A percentile compares a stretch with the other conserved stretches of the same genome.
Evolutionary conservation across 1,140 invertebrate genomes (phyloP).

Genomic region (Euwallacea similis): DNA sequence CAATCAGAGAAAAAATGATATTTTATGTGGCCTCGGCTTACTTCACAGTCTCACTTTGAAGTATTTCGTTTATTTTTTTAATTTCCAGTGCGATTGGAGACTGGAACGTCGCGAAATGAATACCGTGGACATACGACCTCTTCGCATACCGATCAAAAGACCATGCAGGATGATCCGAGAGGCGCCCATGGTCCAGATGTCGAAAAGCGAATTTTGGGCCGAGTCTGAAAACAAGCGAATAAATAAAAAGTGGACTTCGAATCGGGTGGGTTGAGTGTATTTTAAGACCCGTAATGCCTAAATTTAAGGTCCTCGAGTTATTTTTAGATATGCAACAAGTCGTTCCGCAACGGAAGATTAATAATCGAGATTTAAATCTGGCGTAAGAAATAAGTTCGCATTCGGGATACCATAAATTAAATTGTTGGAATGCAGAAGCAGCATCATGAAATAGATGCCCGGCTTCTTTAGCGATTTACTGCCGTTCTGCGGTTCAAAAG

Average conservation of each 20-base stretch:
- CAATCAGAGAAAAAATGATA: too few species aligned
- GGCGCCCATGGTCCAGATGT: conserved; percentile 4
- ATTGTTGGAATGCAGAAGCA: conserved; percentile 12
- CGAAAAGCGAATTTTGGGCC: neutral
- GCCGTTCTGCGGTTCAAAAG: neutral
- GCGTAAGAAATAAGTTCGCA: conserved; percentile 13
- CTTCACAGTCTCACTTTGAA: too few species aligned
- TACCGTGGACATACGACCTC: too few species aligned
- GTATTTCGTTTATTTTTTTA: too few species aligned
- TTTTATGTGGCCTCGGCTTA: too few species aligned
- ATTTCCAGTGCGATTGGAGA: too few species aligned
- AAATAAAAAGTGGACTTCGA: conserved; percentile 17
- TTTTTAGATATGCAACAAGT: conserved; percentile 26
- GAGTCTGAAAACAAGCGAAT: conserved; percentile 11
- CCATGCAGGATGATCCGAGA: neutral
- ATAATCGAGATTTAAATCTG: conserved; percentile 20
- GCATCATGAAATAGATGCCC: conserved; percentile 15
- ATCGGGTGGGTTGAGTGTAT: conserved; percentile 10
- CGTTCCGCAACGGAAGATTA: conserved; percentile 9
- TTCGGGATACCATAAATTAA: conserved; percentile 16
- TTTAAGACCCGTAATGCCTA: conserved; percentile 19
- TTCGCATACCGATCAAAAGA: too few species aligned
- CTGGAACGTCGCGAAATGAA: too few species aligned
- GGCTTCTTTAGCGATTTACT: conserved; percentile 8
- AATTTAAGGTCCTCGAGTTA: conserved; percentile 19